Conservation (phyloP, 2,113 vertebrate genomes). For the Callionymus lyra region DNA sequence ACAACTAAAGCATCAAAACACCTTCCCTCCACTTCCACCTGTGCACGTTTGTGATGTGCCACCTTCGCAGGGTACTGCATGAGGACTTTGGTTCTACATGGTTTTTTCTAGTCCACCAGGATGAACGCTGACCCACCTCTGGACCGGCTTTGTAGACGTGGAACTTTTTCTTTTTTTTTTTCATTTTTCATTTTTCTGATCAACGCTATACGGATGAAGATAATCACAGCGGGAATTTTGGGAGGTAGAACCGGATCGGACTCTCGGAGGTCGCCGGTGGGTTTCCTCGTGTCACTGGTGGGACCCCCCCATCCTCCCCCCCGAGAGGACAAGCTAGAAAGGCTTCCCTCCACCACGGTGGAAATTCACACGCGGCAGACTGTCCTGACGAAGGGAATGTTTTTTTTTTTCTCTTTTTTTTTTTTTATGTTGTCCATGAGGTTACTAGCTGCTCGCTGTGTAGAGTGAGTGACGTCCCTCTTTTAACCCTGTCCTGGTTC, state of each 20-base stretch:
- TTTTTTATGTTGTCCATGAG: slow-evolving; percentile 54
- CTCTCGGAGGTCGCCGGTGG: slow-evolving; percentile 40
- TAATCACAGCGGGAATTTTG: slow-evolving; percentile 30
- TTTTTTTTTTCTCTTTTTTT: slow-evolving; percentile 17
- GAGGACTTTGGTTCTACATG: slow-evolving; percentile 53
- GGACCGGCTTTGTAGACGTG: background rate
- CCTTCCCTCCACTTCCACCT: slow-evolving; percentile 24
- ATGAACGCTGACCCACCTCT: slow-evolving; percentile 32
- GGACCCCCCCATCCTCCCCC: background rate
- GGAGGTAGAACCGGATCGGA: slow-evolving; percentile 2
- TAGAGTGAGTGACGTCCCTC: slow-evolving; percentile 58
- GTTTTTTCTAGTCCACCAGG: slow-evolving; percentile 36
- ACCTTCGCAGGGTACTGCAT: slow-evolving; percentile 44
- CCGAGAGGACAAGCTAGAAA: too few species aligned
- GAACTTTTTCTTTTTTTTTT: too few species aligned
- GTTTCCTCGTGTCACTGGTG: background rate
- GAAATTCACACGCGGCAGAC: slow-evolving; percentile 34
- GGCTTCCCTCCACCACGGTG: slow-evolving; percentile 7
- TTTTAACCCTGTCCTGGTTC: slow-evolving; percentile 62
- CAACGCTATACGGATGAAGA: slow-evolving; percentile 22
- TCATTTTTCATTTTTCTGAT: too few species aligned
- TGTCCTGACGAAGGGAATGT: slow-evolving; percentile 27
- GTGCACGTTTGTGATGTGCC: slow-evolving; percentile 50
- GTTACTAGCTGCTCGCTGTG: slow-evolving; percentile 56
- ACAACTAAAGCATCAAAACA: slow-evolving; percentile 12